Evolutionary conservation across 2,113 vertebrate genomes (phyloP).

Genomic region (Zosterops hypoxanthus): DNA sequence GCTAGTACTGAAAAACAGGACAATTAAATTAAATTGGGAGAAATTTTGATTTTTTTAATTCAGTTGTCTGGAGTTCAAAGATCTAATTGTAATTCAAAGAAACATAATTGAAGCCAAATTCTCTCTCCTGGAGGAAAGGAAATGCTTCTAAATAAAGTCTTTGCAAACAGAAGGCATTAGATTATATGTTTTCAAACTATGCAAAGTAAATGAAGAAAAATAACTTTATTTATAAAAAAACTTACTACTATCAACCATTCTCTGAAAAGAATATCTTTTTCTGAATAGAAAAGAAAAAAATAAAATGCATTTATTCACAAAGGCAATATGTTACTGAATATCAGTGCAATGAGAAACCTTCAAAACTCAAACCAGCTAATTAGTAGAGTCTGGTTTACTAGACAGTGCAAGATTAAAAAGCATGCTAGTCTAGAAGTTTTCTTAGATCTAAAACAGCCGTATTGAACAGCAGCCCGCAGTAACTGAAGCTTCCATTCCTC

Average conservation of each 20-base stretch:
- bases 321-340: background rate
- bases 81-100: slow-evolving; percentile 14
- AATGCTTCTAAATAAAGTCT: background rate
- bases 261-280: background rate
- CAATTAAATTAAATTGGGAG: background rate
- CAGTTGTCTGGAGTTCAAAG: background rate
- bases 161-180: background rate
- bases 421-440: background rate
- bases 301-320: background rate
- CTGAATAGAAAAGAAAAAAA: background rate
- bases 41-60: background rate
- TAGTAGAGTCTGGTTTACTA: background rate
- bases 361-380: background rate
- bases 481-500: background rate
- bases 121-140: background rate
- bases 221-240: background rate
- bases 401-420: background rate
- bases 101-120: background rate
- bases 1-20: background rate
- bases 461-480: background rate
- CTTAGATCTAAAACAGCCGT: background rate
- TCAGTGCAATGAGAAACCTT: background rate
- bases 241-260: background rate
- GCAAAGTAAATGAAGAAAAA: background rate
- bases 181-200: background rate